Evolutionary conservation across 2,113 vertebrate genomes (phyloP), one percentile per base, ranked within the genome.

Genomic region (Silurus meridionalis): DNA sequence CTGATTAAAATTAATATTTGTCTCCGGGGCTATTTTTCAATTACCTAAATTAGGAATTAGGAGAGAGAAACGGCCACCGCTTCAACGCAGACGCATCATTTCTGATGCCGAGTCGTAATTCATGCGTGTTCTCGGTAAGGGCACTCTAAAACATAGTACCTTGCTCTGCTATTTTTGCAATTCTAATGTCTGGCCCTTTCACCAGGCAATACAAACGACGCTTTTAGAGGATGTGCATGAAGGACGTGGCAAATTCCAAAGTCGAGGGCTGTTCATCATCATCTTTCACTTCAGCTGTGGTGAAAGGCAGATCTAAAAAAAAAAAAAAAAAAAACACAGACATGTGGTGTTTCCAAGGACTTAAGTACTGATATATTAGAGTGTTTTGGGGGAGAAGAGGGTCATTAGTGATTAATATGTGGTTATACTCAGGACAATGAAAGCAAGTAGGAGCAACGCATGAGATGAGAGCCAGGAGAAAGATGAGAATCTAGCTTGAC

Each of bases 231-330:
- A 67, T 94, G 91, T 93, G 83, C 88, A 90, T 91, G 92, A 87
- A 91, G 91, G 89, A 52, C 71, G 85, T 92, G 93, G 92, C 86
- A 91, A 92, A 93, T 93, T 93, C 89, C 89, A 89, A 91, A 87
- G 89, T 93, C 86, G 94, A 90, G 74, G 87, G 89, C 93, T 89
- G 88, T 95, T 94, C 93, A 88, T 93, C 17, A 91, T 90, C 90
- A 89, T 88, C 61, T 60, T 71, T 87, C 90, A 71, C 79, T 71
- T 87, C 87, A 67, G 80, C 88, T 48, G 21, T 8, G 28, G 28
- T 15, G n/a, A 72, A 72, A 82, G 23, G 55, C 55, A 66, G 11
- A 19, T 19, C 8, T 8, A 72, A 52, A 67, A 60, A n/a, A n/a
- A 23, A 23, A 5, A 50, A 10, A 9, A 50, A 50, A 23, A 50